A percentile compares a stretch with the other conserved stretches of the same genome.
These are phyloP conservation scores for rabbit (Oryctolagus cuniculus) DNA, from an alignment of 2,113 vertebrate genomes.

Conservation along the genomic window DNA sequence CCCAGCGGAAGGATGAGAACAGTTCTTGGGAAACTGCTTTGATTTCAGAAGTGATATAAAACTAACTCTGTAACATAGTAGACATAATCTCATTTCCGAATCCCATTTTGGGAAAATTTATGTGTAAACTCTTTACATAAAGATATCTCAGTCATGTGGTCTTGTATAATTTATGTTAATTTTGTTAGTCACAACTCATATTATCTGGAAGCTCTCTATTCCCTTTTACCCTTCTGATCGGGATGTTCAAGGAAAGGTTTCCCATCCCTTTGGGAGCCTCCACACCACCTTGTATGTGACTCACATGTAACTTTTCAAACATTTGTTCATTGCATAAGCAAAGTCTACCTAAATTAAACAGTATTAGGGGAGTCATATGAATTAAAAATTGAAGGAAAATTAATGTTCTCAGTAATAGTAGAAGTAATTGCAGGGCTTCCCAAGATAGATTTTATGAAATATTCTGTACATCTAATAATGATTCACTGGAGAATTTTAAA, in stretches of 20 bases:
- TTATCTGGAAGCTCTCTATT: slow-evolving; percentile 8
- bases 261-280: neutral
- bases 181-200: neutral
- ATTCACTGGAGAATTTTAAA: slow-evolving; percentile 36
- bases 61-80: slow-evolving; percentile 1
- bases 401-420: slow-evolving; percentile 32
- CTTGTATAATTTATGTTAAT: neutral
- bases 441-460: neutral
- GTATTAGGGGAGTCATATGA: slow-evolving; percentile 1
- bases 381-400: slow-evolving; percentile 46
- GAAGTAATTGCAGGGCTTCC: slow-evolving; percentile 17
- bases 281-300: neutral
- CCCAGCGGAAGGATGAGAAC: neutral
- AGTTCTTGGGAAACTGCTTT: neutral
- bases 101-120: slow-evolving; percentile 33
- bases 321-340: slow-evolving; percentile 12
- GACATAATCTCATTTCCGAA: slow-evolving; percentile 31
- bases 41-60: slow-evolving; percentile 46
- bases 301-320: slow-evolving; percentile 12
- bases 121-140: slow-evolving; percentile 46
- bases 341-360: neutral
- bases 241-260: neutral
- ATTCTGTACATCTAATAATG: neutral
- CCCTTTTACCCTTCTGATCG: neutral
- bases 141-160: neutral